phyloP scores from a whole-genome alignment of 92 coral and sea anemone genomes.

The Parazoanthus atlanticus region DNA sequence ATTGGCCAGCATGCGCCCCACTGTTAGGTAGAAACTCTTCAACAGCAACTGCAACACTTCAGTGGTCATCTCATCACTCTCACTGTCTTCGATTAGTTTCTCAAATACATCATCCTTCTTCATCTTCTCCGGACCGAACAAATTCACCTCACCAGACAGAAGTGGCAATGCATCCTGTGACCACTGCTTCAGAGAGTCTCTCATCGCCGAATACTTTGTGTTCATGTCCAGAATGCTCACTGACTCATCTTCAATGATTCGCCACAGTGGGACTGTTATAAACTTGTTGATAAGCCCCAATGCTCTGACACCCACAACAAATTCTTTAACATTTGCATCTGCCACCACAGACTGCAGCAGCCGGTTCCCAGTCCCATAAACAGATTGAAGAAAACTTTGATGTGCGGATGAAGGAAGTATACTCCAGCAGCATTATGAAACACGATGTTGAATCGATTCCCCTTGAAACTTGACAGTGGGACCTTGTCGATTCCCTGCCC shows the following conservation, averaged over 20 bases:
- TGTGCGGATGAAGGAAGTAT: constrained; percentile 44
- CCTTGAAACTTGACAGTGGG: constrained; percentile 48
- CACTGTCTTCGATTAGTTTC: constrained; percentile 27
- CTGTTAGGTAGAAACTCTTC: constrained; percentile 16
- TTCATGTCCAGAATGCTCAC: constrained; percentile 40
- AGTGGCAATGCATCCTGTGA: constrained; percentile 43
- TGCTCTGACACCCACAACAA: constrained; percentile 9
- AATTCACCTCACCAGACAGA: constrained; percentile 22
- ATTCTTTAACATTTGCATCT: constrained; percentile 30
- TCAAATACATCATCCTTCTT: constrained; percentile 38
- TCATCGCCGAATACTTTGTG: constrained; percentile 31
- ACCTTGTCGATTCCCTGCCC: constrained; percentile 43
- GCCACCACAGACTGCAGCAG: constrained; percentile 49
- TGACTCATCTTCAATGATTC: constrained; percentile 40
- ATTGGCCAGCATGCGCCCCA: constrained; percentile 34
- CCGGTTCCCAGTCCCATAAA: constrained; percentile 51
- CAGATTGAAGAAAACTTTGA: constrained; percentile 47
- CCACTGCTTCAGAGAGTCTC: constrained; percentile 32
- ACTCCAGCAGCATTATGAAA: constrained; percentile 60
- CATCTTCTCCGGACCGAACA: constrained; percentile 4
- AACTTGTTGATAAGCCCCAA: constrained; percentile 51
- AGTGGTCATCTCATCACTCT: constrained; percentile 19
- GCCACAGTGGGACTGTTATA: constrained; percentile 54
- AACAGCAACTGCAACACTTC: constrained; percentile 39
- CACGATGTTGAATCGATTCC: constrained; percentile 56